Conservation (phyloP, 2,797 vertebrate genomes). For the Sebastes oblongus region DNA sequence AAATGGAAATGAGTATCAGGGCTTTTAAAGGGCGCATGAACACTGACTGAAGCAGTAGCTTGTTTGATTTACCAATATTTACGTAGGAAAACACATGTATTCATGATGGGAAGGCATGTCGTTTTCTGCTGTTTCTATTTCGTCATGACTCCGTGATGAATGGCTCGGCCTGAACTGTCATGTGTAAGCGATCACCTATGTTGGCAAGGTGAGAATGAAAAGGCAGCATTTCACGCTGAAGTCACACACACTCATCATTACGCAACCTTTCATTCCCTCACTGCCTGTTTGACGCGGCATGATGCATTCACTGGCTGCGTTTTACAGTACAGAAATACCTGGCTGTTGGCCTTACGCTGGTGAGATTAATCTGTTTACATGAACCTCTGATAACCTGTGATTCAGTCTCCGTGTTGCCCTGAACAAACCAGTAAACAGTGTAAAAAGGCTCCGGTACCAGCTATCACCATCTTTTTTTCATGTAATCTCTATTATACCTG, state of each 20-base stretch:
- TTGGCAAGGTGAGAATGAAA: conserved; percentile 35
- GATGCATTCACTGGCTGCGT: conserved; percentile 35
- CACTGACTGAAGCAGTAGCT: conserved; percentile 15
- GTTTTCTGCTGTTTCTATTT: not conserved
- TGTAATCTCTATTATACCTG: not conserved
- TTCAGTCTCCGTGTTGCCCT: conserved; percentile 1
- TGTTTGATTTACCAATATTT: conserved; percentile 29
- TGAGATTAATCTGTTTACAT: conserved; percentile 65
- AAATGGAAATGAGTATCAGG: conserved; percentile 41
- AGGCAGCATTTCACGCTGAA: conserved; percentile 15
- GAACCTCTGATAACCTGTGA: conserved; percentile 46
- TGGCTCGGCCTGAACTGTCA: conserved; percentile 32
- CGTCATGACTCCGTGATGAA: conserved; percentile 32
- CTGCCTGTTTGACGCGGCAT: conserved; percentile 24
- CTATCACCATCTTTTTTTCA: not conserved
- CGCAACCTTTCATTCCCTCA: conserved; percentile 37
- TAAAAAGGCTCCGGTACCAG: not conserved
- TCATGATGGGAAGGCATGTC: not conserved
- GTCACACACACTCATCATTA: not conserved
- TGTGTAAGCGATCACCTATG: conserved; percentile 38
- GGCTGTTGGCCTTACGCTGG: not conserved
- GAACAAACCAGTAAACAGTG: conserved; percentile 20
- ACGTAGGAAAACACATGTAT: not conserved
- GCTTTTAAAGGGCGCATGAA: conserved; percentile 15
- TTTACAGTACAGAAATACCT: conserved; percentile 26